Base-by-base conservation (phyloP, 2,113 vertebrate species). In the Pimephales promelas region DNA sequence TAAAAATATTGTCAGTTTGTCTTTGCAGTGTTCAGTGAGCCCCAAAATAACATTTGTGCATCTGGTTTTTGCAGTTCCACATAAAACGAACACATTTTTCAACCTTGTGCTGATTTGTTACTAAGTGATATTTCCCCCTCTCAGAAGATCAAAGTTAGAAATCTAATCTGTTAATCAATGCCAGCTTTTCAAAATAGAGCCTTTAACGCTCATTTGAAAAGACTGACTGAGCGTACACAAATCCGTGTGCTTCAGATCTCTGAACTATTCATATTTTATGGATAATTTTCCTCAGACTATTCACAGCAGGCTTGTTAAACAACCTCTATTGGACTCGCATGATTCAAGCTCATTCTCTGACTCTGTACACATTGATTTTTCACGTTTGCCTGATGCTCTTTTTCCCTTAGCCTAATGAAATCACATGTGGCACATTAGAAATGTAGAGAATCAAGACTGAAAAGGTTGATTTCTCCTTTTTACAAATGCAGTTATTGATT, bases 91-190 rank as follows among this genome's bases (percentile, higher is more conserved):
- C 72, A 31, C 16, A 75, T 28, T 52, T 52, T 75, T 52, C 47
- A 57, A 77, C 74, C 36, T 57, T 57, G 22, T 56, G 74, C 49
- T 16, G 52, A 56, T 56, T 22, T 26, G 52, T 24, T 57, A n/a
- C 18, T 22, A 77, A 77, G 52, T 36, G 28, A 77, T 77, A 77
- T 57, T 76, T 77, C 45, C 71, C 52, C 2, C 31, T 77, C 52
- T 40, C 74, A 57, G 28, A 40, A 3, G 74, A 77, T 77, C 74
- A 77, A 77, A 77, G 52, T 57, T n/a, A 34, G 49, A 57, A 77
- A 57, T 52, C 52, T 77, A n/a, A 77, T 77, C 74, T 77, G 31
- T 57, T 77, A 77, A 77, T 77, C 74, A 77, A 77, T 36, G 74
- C 49, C 52, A 77, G 31, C 31, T 40, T 77, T 77, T 56, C 8